Conservation (phyloP, 2,797 vertebrate species). For the Masticophis lateralis region DNA sequence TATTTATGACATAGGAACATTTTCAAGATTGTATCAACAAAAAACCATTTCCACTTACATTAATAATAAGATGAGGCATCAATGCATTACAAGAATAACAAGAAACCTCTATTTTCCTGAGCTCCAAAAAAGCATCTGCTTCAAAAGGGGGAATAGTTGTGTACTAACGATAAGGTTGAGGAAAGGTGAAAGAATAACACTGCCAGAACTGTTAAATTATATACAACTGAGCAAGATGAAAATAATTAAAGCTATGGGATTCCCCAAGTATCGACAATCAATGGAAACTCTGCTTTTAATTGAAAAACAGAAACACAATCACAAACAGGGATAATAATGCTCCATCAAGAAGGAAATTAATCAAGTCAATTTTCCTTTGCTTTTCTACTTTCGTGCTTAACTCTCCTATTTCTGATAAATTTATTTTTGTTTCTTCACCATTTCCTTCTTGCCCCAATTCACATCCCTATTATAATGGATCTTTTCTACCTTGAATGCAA, state of each 20-base stretch:
- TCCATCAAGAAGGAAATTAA: not conserved
- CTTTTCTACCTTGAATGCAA: conserved; percentile 13
- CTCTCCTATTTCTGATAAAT: not conserved
- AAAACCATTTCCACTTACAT: not conserved
- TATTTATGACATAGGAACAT: not conserved
- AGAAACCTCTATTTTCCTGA: not conserved
- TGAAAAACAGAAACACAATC: not conserved
- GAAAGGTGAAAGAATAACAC: not conserved
- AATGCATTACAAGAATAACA: not conserved
- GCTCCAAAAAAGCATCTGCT: not conserved
- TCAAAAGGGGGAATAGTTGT: not conserved
- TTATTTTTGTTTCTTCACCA: conserved; percentile 4
- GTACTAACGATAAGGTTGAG: not conserved
- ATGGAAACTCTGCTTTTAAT: not conserved
- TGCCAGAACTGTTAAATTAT: not conserved
- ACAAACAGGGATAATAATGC: not conserved
- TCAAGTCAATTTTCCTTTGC: not conserved
- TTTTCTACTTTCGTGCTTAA: conserved; percentile 3
- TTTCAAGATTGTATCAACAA: not conserved
- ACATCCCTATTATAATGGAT: conserved; percentile 12
- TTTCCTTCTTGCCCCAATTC: conserved; percentile 33
- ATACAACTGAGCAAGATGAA: not conserved
- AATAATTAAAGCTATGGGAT: not conserved
- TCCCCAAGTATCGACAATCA: not conserved
- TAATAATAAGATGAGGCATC: not conserved